Percentiles rank a stretch among this genome's conserved stretches.
Conservation (phyloP, 2,888 invertebrate species). For the Tortrix viridana region DNA sequence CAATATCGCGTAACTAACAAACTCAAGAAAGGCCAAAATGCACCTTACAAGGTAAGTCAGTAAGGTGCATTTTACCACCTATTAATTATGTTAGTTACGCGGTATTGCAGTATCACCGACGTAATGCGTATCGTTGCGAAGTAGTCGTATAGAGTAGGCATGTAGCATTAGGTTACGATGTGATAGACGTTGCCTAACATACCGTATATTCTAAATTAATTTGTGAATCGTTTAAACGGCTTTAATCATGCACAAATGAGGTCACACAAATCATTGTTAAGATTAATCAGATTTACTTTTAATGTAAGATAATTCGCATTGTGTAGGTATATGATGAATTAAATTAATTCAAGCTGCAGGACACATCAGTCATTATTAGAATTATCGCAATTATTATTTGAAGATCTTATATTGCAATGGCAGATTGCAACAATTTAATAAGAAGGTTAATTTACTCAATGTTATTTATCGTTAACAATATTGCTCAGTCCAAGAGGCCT, state of each 20-base stretch:
- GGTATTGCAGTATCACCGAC: no score
- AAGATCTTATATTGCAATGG: neutral
- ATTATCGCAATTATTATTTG: slow-evolving; percentile 1
- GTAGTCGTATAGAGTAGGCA: slow-evolving; percentile 52
- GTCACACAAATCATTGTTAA: slow-evolving; percentile 50
- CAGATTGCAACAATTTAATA: neutral
- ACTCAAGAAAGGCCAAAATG: no score
- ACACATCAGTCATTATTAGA: slow-evolving; percentile 3
- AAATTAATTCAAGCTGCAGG: slow-evolving; percentile 1
- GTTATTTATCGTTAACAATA: neutral
- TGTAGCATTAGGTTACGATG: slow-evolving; percentile 68
- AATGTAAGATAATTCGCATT: slow-evolving; percentile 5
- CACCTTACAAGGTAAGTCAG: no score
- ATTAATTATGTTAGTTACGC: no score
- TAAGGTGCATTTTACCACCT: no score
- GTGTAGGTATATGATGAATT: neutral
- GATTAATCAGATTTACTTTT: neutral
- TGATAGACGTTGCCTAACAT: slow-evolving; percentile 75
- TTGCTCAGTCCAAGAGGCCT: no score
- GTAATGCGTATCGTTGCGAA: slow-evolving; percentile 32
- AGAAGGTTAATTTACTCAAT: neutral
- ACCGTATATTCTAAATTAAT: slow-evolving; percentile 58
- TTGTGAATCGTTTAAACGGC: slow-evolving; percentile 61
- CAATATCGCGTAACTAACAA: no score
- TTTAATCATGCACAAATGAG: slow-evolving; percentile 76